Evolutionary conservation across 2,888 invertebrate genomes (phyloP).

Genomic region (Parnassius mnemosyne): DNA sequence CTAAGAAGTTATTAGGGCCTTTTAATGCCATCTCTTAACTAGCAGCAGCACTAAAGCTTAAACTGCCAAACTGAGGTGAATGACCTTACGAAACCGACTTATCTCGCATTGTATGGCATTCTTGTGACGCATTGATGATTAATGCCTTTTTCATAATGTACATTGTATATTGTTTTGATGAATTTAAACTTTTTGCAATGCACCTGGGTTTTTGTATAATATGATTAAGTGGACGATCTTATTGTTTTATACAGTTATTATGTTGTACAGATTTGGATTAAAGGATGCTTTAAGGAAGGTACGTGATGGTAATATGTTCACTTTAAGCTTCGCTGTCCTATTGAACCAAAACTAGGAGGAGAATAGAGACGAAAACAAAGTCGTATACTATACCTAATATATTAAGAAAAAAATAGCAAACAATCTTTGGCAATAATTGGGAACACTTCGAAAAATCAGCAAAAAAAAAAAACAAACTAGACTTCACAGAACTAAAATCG

Average conservation of each 20-base stretch:
- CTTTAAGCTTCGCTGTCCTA: too few species aligned
- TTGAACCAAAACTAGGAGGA: too few species aligned
- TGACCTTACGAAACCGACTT: constrained; percentile 48
- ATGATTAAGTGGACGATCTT: constrained; percentile 16
- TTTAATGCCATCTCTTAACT: constrained; percentile 41
- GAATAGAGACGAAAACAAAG: too few species aligned
- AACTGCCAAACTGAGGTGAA: constrained; percentile 65
- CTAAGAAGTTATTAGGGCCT: constrained; percentile 3
- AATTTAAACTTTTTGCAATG: constrained; percentile 20
- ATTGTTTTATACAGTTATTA: constrained; percentile 9
- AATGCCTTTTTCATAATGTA: constrained; percentile 36
- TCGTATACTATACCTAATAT: too few species aligned
- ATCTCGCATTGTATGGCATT: constrained; percentile 41
- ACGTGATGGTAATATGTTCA: too few species aligned
- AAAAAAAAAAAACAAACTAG: too few species aligned
- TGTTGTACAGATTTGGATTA: too few species aligned
- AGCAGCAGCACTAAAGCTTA: constrained; percentile 66
- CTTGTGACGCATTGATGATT: constrained; percentile 42
- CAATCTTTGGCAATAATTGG: too few species aligned
- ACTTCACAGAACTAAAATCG: too few species aligned
- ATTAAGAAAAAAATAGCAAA: too few species aligned
- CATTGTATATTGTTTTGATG: constrained; percentile 27
- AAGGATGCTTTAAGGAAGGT: too few species aligned
- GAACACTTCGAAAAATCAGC: too few species aligned
- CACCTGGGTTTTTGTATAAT: constrained; percentile 24